These are phyloP conservation scores for Paratrypauchen microcephalus DNA, from an alignment of 2,797 vertebrate genomes.

Conservation along the genomic window DNA sequence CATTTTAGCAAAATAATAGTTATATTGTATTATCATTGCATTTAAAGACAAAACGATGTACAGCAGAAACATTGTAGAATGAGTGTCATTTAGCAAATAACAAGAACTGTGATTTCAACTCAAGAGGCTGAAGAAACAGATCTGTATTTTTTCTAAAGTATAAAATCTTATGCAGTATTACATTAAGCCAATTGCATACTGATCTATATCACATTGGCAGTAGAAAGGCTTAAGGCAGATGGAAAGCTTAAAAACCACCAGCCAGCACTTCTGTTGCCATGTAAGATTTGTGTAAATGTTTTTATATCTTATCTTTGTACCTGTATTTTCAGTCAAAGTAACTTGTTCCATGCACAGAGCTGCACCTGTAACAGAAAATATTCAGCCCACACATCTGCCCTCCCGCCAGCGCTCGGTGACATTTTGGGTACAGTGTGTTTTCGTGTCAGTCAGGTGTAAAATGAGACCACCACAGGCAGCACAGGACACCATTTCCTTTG, in stretches of 20 bases:
- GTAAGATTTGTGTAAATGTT: not conserved
- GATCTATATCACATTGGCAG: not conserved
- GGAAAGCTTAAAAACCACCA: not conserved
- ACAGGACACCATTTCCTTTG: constrained; percentile 31
- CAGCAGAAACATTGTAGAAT: not conserved
- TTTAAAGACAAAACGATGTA: not conserved
- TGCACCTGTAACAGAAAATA: constrained; percentile 56
- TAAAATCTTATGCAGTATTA: not conserved
- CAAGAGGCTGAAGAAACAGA: not conserved
- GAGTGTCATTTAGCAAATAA: not conserved
- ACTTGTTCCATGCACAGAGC: constrained; percentile 33
- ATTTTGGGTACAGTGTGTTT: constrained; percentile 23
- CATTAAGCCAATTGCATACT: not conserved
- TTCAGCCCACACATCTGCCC: constrained; percentile 4
- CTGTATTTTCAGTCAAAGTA: constrained; percentile 44
- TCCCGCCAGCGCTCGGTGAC: not conserved
- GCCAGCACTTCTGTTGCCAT: not conserved
- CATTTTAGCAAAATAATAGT: not conserved
- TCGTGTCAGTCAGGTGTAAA: constrained; percentile 29
- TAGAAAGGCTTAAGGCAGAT: not conserved
- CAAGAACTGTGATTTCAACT: not conserved
- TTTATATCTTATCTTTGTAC: not conserved
- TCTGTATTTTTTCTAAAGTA: not conserved
- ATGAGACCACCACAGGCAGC: constrained; percentile 24
- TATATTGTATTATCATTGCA: not conserved